phyloP scores from a whole-genome alignment of 1,140 invertebrate species.

The Pteromalus puparum region DNA sequence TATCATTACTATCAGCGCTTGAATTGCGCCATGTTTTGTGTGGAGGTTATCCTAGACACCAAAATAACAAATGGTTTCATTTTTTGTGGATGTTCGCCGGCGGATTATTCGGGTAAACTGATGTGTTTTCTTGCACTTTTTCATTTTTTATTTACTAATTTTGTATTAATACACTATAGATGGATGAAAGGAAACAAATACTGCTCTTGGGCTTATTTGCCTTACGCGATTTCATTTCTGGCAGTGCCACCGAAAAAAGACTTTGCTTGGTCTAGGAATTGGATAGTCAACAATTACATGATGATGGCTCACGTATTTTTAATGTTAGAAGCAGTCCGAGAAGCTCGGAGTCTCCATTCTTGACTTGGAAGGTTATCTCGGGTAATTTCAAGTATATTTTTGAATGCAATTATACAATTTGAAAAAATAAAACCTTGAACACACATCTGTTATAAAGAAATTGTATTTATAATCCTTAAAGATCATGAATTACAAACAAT shows the following conservation, averaged over 20 bases:
- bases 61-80: constrained; percentile 7
- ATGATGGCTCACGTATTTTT: constrained; percentile 58
- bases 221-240: constrained; percentile 53
- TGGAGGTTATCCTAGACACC: background rate
- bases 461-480: constrained; percentile 35
- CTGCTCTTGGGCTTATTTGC: constrained; percentile 54
- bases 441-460: background rate
- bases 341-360: constrained; percentile 6
- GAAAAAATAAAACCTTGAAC: background rate
- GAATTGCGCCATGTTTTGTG: constrained; percentile 35
- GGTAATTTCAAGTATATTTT: background rate
- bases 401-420: background rate
- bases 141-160: background rate
- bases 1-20: constrained; percentile 35
- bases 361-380: background rate
- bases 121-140: background rate
- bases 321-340: constrained; percentile 59
- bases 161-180: constrained; percentile 33
- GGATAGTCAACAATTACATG: constrained; percentile 61
- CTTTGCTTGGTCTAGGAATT: constrained; percentile 55
- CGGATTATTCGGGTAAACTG: constrained; percentile 53
- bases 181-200: constrained; percentile 56
- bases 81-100: constrained; percentile 33
- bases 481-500: constrained; percentile 49
- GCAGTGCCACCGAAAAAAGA: constrained; percentile 53